These are phyloP conservation scores for Xestoiulus laeticollis DNA, from an alignment of 2,888 invertebrate genomes.

Conservation along the genomic window DNA sequence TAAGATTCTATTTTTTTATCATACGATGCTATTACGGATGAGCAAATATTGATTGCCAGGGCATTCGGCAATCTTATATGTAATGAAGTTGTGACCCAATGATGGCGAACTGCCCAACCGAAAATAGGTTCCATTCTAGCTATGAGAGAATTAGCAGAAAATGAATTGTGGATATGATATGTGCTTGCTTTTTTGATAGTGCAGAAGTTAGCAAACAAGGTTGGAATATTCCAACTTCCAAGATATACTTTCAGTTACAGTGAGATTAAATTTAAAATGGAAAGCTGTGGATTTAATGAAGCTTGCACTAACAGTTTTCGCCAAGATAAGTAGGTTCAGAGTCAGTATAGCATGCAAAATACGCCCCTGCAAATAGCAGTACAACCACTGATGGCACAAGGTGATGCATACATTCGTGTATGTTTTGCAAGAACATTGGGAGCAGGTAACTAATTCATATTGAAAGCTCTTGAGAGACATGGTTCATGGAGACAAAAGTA, in stretches of 20 bases:
- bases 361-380: neutral
- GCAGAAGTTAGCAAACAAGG: neutral
- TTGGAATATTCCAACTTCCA: neutral
- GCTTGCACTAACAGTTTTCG: neutral
- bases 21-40: conserved; percentile 28
- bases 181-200: neutral
- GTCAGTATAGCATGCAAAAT: neutral
- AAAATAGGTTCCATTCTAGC: neutral
- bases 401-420: too few relatives aligned
- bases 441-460: too few relatives aligned
- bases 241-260: neutral
- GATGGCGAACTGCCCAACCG: conserved; percentile 14
- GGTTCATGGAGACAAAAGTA: too few relatives aligned
- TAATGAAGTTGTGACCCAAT: conserved; percentile 7
- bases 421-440: too few relatives aligned
- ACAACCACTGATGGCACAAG: neutral
- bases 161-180: neutral
- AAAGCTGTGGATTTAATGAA: neutral
- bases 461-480: too few relatives aligned
- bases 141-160: conserved; percentile 1
- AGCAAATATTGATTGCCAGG: conserved; percentile 13
- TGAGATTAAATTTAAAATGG: neutral
- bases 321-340: neutral
- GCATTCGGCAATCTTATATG: neutral
- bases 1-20: conserved; percentile 16